Evolutionary conservation across 2,888 invertebrate genomes (phyloP).

Genomic region (Caenorhabditis zanzibari): DNA sequence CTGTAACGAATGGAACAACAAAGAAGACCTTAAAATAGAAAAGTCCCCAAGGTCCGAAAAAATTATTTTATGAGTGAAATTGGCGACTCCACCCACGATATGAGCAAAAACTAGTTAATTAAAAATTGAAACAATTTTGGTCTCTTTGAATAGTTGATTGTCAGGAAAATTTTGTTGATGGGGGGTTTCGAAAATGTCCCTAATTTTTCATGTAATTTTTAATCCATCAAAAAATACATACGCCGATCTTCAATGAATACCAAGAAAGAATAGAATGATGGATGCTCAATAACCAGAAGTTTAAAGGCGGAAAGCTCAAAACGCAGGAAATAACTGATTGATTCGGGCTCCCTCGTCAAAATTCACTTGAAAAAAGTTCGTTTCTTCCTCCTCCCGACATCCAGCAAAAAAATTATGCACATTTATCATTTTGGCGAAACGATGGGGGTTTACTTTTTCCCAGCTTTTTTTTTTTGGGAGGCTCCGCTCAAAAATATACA

Average conservation of each 20-base stretch:
- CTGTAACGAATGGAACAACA: constrained; percentile 2
- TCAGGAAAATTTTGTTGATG: too few relatives aligned
- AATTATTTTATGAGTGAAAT: neutral
- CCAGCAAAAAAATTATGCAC: constrained; percentile 48
- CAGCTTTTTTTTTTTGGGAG: constrained; percentile 1
- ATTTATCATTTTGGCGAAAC: constrained; percentile 52
- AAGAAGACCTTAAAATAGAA: constrained; percentile 17
- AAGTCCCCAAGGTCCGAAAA: neutral
- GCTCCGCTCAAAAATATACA: constrained; percentile 47
- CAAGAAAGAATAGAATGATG: constrained; percentile 15
- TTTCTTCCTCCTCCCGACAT: constrained; percentile 9
- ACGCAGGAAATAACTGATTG: constrained; percentile 52
- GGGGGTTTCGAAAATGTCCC: too few relatives aligned
- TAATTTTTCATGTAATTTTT: neutral
- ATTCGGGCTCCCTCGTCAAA: constrained; percentile 33
- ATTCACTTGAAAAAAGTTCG: constrained; percentile 29
- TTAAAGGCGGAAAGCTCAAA: constrained; percentile 7
- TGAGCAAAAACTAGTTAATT: too few relatives aligned
- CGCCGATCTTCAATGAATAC: neutral
- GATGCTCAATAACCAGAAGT: constrained; percentile 42
- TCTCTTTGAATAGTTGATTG: too few relatives aligned
- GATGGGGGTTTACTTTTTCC: constrained; percentile 27
- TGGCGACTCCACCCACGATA: too few relatives aligned
- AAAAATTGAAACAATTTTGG: too few relatives aligned
- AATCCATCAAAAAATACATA: neutral